A percentile compares a stretch with the other conserved stretches of the same genome.
phyloP scores from a whole-genome alignment of 2,113 vertebrate genomes.

The Cheirogaleus medius region DNA sequence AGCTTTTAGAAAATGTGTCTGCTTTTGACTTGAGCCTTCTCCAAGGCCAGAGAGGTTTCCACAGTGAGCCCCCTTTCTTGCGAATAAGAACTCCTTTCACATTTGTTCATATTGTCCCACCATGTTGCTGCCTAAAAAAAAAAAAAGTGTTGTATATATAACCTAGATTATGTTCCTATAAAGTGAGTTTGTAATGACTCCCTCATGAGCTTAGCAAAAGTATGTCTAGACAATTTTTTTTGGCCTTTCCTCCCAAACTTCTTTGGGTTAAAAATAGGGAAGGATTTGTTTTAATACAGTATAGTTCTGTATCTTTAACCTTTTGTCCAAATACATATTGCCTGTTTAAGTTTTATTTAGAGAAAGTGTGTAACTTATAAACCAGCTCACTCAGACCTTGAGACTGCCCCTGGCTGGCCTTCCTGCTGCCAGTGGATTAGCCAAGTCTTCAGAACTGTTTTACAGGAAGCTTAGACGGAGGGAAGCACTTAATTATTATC shows the following conservation, averaged over 20 bases:
- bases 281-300: slow-evolving; percentile 86
- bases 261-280: slow-evolving; percentile 83
- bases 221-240: slow-evolving; percentile 87
- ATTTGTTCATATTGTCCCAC: slow-evolving; percentile 76
- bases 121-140: slow-evolving; percentile 60
- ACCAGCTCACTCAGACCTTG: slow-evolving; percentile 31
- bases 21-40: slow-evolving; percentile 78
- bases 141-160: slow-evolving; percentile 82
- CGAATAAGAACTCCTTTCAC: slow-evolving; percentile 78
- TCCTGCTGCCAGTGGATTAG: slow-evolving; percentile 70
- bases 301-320: slow-evolving; percentile 83
- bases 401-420: slow-evolving; percentile 57
- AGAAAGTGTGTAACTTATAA: slow-evolving; percentile 76
- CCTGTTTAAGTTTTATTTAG: slow-evolving; percentile 80
- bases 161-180: slow-evolving; percentile 87
- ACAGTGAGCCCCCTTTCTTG: slow-evolving; percentile 81
- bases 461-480: slow-evolving; percentile 75
- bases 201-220: slow-evolving; percentile 84
- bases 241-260: slow-evolving; percentile 80
- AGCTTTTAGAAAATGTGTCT: slow-evolving; percentile 78
- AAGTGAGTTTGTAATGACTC: slow-evolving; percentile 85
- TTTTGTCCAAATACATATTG: slow-evolving; percentile 78
- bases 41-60: slow-evolving; percentile 76
- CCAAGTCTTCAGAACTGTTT: slow-evolving; percentile 66
- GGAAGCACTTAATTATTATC: slow-evolving; percentile 82